These are phyloP conservation scores for Sepioteuthis lessoniana DNA, from an alignment of 2,888 invertebrate species.

Conservation along the genomic window DNA sequence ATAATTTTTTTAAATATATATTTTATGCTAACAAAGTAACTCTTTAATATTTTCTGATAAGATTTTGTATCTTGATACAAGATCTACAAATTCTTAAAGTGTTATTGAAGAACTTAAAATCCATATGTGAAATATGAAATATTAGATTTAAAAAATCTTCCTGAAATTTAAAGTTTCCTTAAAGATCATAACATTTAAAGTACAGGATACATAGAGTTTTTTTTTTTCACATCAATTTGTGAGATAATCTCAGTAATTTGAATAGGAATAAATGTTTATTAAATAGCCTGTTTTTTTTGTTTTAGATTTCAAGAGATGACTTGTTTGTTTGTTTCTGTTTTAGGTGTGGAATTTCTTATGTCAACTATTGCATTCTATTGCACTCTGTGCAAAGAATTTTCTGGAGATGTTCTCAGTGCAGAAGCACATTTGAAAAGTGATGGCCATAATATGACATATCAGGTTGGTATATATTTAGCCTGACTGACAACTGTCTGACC, in stretches of 20 bases:
- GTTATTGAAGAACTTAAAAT: neutral
- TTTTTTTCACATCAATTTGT: neutral
- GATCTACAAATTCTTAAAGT: too few relatives aligned
- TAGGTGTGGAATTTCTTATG: constrained; percentile 72
- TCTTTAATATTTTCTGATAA: too few relatives aligned
- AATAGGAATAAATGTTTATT: neutral
- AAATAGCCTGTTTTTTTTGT: neutral
- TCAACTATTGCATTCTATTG: constrained; percentile 69
- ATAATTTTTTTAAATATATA: too few relatives aligned
- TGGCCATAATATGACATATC: constrained; percentile 66
- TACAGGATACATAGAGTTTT: too few relatives aligned
- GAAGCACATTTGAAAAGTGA: constrained; percentile 68
- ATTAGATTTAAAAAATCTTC: too few relatives aligned
- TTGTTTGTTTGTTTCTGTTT: neutral
- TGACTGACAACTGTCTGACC: neutral
- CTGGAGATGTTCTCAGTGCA: constrained; percentile 68
- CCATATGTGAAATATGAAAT: neutral
- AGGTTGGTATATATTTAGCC: constrained; percentile 57
- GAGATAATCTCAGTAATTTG: neutral
- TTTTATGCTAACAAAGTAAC: too few relatives aligned
- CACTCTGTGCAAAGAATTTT: constrained; percentile 67
- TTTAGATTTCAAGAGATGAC: neutral
- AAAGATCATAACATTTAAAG: too few relatives aligned
- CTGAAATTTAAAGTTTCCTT: too few relatives aligned
- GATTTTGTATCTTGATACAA: too few relatives aligned